phyloP scores from a whole-genome alignment of 2,113 vertebrate genomes.

The Erinaceus europaeus region DNA sequence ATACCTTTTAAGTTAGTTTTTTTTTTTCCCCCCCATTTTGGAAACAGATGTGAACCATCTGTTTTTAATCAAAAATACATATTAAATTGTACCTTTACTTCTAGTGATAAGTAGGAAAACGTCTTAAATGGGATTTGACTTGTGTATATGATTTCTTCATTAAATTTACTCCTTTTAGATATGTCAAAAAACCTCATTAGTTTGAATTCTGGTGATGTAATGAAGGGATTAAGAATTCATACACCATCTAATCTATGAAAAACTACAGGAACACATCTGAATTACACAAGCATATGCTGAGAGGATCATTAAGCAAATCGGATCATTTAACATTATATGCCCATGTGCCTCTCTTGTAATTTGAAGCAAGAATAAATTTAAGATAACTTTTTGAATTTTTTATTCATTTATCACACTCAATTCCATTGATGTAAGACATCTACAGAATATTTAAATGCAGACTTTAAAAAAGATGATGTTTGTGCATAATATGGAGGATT shows the following conservation, averaged over 20 bases:
- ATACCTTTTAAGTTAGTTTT: neutral
- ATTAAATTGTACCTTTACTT: conserved; percentile 68
- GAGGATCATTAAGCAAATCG: conserved; percentile 26
- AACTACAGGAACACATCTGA: neutral
- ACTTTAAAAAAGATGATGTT: no score
- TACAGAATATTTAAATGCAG: no score
- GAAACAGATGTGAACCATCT: conserved; percentile 69
- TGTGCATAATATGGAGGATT: no score
- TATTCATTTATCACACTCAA: neutral
- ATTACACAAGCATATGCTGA: neutral
- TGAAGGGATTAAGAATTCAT: conserved; percentile 37
- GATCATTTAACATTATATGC: conserved; percentile 39
- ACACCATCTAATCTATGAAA: neutral
- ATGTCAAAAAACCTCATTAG: conserved; percentile 59
- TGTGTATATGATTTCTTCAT: conserved; percentile 60
- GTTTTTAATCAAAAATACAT: conserved; percentile 68
- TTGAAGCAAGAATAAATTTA: conserved; percentile 28
- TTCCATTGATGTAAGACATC: no score
- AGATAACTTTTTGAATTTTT: neutral
- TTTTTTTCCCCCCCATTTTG: conserved; percentile 1
- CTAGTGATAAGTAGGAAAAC: conserved; percentile 59
- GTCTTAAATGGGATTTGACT: conserved; percentile 65
- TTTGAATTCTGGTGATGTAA: conserved; percentile 41
- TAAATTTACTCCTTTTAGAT: conserved; percentile 53
- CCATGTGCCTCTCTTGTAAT: neutral